Evolutionary conservation across 2,888 invertebrate genomes (phyloP).

Genomic region (Zele albiditarsus): DNA sequence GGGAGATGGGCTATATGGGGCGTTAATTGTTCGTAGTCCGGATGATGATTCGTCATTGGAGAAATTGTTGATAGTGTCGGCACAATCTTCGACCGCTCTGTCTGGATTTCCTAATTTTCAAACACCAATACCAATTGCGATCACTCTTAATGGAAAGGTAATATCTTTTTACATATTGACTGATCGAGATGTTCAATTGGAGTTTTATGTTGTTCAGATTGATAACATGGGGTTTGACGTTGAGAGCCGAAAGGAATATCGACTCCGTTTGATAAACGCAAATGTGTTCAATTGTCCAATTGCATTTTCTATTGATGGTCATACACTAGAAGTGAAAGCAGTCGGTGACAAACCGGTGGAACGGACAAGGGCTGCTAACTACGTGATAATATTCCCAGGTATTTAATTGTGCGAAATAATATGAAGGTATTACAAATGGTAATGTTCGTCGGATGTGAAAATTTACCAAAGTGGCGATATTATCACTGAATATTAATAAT

Average conservation of each 20-base stretch:
- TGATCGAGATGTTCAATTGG: neutral
- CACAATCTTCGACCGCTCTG: conserved; percentile 75
- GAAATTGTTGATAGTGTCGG: conserved; percentile 74
- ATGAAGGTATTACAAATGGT: too few species aligned
- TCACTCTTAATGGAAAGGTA: conserved; percentile 74
- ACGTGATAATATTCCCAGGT: conserved; percentile 75
- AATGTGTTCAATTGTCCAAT: conserved; percentile 76
- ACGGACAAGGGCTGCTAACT: conserved; percentile 68
- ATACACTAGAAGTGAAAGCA: conserved; percentile 74
- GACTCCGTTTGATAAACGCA: conserved; percentile 76
- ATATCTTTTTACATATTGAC: neutral
- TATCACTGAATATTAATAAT: too few species aligned
- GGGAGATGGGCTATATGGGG: conserved; percentile 78
- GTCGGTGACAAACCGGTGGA: conserved; percentile 75
- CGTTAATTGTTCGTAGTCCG: conserved; percentile 76
- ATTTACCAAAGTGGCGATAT: too few species aligned
- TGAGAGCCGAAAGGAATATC: conserved; percentile 74
- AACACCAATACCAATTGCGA: conserved; percentile 66
- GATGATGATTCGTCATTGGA: conserved; percentile 70
- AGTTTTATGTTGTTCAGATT: conserved; percentile 45
- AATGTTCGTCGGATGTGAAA: too few species aligned
- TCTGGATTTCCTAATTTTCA: conserved; percentile 73
- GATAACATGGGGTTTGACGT: conserved; percentile 59
- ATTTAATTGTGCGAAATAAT: conserved; percentile 41
- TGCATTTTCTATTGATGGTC: conserved; percentile 73